Conservation (phyloP, 2,797 vertebrate species). For the Syngnathus rostellatus region DNA sequence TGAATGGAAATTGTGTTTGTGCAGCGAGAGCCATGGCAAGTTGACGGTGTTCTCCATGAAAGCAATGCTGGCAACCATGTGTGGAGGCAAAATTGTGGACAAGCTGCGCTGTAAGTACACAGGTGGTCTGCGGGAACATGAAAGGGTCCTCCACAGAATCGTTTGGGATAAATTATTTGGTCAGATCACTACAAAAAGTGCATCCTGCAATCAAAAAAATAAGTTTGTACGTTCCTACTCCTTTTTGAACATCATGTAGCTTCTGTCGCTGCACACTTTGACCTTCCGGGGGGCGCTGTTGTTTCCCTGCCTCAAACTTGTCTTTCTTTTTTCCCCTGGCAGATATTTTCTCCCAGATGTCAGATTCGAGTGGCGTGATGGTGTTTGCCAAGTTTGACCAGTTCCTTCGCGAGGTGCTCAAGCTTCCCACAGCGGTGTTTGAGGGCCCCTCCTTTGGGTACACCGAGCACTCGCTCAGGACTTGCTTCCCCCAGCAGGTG, state of each 20-base stretch:
- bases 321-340: conserved; percentile 26
- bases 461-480: conserved; percentile 84
- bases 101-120: conserved; percentile 79
- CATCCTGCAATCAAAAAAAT: background rate
- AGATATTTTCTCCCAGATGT: conserved; percentile 97
- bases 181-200: background rate
- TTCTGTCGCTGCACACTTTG: conserved; percentile 24
- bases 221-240: no score
- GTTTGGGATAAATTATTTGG: background rate
- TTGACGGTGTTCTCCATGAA: conserved; percentile 96
- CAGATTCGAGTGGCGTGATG: conserved; percentile 86
- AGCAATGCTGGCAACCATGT: conserved; percentile 93
- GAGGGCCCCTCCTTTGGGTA: conserved; percentile 97
- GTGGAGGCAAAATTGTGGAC: conserved; percentile 95
- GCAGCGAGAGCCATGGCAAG: conserved; percentile 94
- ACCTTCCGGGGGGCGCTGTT: conserved; percentile 45
- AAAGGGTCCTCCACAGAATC: background rate
- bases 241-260: background rate
- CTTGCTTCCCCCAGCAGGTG: conserved; percentile 94
- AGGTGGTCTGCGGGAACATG: no score
- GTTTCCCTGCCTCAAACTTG: background rate
- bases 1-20: background rate
- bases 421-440: conserved; percentile 92
- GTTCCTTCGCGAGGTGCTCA: conserved; percentile 86
- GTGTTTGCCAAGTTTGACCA: conserved; percentile 90